phyloP scores from a whole-genome alignment of 2,113 vertebrate species.

The Oncorhynchus tshawytscha region DNA sequence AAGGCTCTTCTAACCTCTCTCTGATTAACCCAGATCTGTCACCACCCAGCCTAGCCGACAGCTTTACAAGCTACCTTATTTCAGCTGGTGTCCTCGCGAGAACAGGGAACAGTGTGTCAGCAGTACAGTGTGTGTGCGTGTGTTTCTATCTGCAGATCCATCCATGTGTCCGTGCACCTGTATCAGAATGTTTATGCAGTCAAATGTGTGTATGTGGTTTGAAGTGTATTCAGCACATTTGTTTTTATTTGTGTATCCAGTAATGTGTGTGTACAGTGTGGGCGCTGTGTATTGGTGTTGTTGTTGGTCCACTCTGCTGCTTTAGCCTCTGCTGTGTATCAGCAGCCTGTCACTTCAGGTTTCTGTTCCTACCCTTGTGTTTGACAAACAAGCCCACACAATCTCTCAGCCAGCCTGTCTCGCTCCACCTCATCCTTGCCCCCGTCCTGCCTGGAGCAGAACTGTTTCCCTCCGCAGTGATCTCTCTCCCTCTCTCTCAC shows the following conservation, averaged over 20 bases:
- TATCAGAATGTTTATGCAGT: too few relatives aligned
- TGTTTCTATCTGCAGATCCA: neutral
- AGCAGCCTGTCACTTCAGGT: neutral
- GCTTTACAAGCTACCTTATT: constrained; percentile 15
- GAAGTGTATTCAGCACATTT: neutral
- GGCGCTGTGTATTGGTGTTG: neutral
- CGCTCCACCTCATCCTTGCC: too few relatives aligned
- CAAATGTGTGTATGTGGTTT: neutral
- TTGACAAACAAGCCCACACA: constrained; percentile 14
- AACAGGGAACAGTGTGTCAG: neutral
- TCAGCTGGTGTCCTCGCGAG: neutral
- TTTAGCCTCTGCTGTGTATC: constrained; percentile 1
- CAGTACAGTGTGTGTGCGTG: neutral
- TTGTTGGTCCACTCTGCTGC: neutral
- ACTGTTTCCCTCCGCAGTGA: too few relatives aligned
- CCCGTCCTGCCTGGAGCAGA: too few relatives aligned
- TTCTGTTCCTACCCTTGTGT: constrained; percentile 6
- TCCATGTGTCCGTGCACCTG: neutral
- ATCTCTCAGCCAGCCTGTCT: neutral
- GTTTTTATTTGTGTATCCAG: neutral
- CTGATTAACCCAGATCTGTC: constrained; percentile 38
- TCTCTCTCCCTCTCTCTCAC: too few relatives aligned
- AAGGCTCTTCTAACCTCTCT: neutral
- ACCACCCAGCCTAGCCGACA: constrained; percentile 10
- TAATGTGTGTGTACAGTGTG: neutral